Conservation (phyloP, 2,113 vertebrate species). For the Ophthalmolycus amberensis region DNA sequence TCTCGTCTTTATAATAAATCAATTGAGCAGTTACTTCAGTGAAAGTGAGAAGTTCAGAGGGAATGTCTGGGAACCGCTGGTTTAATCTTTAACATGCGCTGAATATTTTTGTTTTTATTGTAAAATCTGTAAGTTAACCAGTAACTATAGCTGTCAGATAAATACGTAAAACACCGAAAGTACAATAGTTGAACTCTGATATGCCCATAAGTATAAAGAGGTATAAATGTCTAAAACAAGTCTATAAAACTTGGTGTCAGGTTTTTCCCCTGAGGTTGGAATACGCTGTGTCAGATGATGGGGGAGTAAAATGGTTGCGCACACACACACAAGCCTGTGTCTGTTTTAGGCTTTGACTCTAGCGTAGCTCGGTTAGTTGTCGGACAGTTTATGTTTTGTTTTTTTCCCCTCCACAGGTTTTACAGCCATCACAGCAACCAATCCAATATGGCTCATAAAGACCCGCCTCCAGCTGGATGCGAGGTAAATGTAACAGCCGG, state of each 20-base stretch:
- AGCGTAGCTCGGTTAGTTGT: conserved; percentile 82
- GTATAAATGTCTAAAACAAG: too few relatives aligned
- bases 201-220: neutral
- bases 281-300: conserved; percentile 1
- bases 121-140: neutral
- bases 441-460: conserved; percentile 99
- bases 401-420: conserved; percentile 88
- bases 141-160: neutral
- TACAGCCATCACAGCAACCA: conserved; percentile 96
- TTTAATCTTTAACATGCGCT: neutral
- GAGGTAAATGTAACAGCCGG: conserved; percentile 82
- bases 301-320: conserved; percentile 72
- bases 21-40: too few relatives aligned
- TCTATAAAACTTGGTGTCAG: too few relatives aligned
- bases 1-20: too few relatives aligned
- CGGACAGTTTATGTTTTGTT: too few relatives aligned
- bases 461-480: conserved; percentile 97
- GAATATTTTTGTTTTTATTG: neutral
- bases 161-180: neutral
- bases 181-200: neutral
- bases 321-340: conserved; percentile 96
- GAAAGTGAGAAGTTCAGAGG: too few relatives aligned
- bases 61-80: neutral
- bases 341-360: conserved; percentile 96
- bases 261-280: neutral